A percentile compares a stretch with the other conserved stretches of the same genome.
Conservation (phyloP, 2,888 invertebrate genomes). For the Macrophya annulata region DNA sequence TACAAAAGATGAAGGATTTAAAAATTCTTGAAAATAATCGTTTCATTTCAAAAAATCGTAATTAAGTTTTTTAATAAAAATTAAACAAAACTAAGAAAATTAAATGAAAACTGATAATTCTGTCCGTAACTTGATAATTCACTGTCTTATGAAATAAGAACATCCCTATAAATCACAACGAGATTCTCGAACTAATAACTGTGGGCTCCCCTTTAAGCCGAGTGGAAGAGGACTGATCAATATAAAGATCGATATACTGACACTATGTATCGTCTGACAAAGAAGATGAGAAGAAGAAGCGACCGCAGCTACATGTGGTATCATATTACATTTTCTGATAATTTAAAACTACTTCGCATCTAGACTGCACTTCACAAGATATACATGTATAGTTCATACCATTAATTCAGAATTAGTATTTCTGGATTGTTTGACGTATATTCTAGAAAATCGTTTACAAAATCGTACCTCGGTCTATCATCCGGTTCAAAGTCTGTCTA, state of each 20-base stretch:
- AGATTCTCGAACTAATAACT: not conserved
- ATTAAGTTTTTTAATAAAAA: not conserved
- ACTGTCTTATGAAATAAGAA: too few species aligned
- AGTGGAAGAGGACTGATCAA: not conserved
- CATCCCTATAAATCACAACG: too few species aligned
- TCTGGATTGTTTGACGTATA: constrained; percentile 44
- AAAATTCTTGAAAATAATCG: too few species aligned
- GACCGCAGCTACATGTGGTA: not conserved
- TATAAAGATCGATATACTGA: not conserved
- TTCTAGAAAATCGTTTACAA: constrained; percentile 64
- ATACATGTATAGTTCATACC: not conserved
- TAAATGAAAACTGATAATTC: not conserved
- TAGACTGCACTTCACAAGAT: not conserved
- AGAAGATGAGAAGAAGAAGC: not conserved
- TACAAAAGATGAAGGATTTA: too few species aligned
- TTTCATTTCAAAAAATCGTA: not conserved
- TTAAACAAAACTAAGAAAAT: not conserved
- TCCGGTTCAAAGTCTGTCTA: constrained; percentile 76
- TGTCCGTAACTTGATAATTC: not conserved
- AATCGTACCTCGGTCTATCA: constrained; percentile 73
- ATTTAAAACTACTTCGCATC: not conserved
- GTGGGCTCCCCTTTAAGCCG: not conserved
- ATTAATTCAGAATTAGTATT: not conserved
- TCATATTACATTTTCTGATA: not conserved
- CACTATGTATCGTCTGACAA: not conserved